Base-by-base conservation (phyloP, 2,797 vertebrate species). In the Spinibarbus caldwelli region DNA sequence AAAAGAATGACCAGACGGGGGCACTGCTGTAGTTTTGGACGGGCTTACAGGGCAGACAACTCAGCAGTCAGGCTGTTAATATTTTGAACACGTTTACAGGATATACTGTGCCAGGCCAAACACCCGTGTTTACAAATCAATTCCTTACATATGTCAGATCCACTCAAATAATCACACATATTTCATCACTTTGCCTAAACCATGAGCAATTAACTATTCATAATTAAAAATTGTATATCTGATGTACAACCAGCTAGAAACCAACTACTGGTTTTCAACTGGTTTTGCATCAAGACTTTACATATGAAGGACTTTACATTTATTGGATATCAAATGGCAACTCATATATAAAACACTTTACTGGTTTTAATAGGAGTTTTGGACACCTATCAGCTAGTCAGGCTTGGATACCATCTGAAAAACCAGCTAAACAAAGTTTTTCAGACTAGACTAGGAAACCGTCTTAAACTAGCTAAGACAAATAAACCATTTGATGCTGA, bases 1-100 rank as follows among this genome's bases (percentile, higher is more conserved):
- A 86, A 49, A 17, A 0, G 0, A 19, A 4, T 84, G 15, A 59
- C 93, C 95, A 95, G 93, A 92, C 91, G 95, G 95, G 95, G 95
- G 95, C 95, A 95, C 92, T 96, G 91, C 90, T 93, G 95, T 92
- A 93, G 94, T 94, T 94, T 67, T 88, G 52, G 82, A 85, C 77
- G 41, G 6, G n/a, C 36, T 52, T 52, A 21, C 21, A 45, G 31
- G 43, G 64, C 72, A 66, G 82, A 85, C 85, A 71, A 66, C 62
- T 83, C 82, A 86, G 82, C 87, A 85, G 77, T 78, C 77, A 85
- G 59, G 49, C 72, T 67, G 82, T 64, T 77, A 81, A 81, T 54
- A 73, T 85, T 57, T 85, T 64, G 54, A 71, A 47, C 83, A 72
- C 67, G 68, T 15, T 54, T 23, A 29, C 54, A 59, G 23, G 0